Percentiles rank a stretch among this genome's conserved stretches.
Evolutionary conservation across 2,113 vertebrate species (phyloP).

Genomic region (Leucopsar rothschildi): DNA sequence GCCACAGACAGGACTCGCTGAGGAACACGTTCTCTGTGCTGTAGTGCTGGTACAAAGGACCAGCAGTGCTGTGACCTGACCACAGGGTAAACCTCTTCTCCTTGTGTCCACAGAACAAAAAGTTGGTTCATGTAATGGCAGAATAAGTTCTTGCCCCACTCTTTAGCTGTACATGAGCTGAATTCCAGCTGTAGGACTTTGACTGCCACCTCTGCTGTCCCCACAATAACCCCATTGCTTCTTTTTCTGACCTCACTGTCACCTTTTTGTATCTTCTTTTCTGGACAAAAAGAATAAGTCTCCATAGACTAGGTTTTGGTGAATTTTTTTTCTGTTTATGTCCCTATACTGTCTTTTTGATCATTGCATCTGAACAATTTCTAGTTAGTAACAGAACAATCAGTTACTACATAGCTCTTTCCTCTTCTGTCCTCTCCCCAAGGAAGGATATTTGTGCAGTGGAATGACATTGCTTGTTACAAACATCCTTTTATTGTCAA

Average conservation of each 20-base stretch:
- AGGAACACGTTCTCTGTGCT: background rate
- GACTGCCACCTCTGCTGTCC: background rate
- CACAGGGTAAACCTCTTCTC: background rate
- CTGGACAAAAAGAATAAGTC: background rate
- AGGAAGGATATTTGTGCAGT: background rate
- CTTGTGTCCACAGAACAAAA: background rate
- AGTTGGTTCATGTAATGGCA: background rate
- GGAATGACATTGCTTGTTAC: background rate
- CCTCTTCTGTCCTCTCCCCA: background rate
- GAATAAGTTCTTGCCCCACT: background rate
- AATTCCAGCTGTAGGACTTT: background rate
- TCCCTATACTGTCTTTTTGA: background rate
- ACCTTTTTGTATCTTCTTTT: background rate
- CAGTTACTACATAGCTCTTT: background rate
- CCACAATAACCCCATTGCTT: background rate
- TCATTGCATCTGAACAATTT: background rate
- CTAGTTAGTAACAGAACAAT: background rate
- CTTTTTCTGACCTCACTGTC: background rate
- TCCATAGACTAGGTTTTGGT: background rate
- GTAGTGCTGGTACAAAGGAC: background rate
- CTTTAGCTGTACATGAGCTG: background rate
- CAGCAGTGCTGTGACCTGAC: background rate
- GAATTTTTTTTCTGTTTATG: background rate
- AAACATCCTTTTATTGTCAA: background rate
- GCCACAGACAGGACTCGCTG: background rate